Conservation (phyloP, 2,888 invertebrate genomes). For the Mimumesa dahlbomi region DNA sequence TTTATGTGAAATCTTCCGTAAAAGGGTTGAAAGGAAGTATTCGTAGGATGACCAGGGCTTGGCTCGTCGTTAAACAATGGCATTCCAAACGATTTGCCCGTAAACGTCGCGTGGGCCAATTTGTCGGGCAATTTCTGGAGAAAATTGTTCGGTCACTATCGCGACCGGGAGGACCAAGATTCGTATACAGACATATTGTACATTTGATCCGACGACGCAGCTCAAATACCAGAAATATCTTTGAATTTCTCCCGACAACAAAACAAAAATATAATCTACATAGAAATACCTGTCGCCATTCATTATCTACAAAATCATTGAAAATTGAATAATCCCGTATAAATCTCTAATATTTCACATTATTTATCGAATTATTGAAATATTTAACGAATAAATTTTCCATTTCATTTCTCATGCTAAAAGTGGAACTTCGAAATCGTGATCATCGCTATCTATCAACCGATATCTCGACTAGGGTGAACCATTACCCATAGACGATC, state of each 20-base stretch:
- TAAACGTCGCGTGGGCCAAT: conserved; percentile 75
- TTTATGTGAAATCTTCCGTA: conserved; percentile 65
- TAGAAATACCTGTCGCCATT: neutral
- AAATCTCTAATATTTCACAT: neutral
- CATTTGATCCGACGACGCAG: conserved; percentile 41
- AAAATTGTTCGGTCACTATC: conserved; percentile 77
- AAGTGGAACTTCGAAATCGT: conserved; percentile 32
- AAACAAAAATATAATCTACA: neutral
- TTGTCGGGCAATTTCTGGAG: conserved; percentile 79
- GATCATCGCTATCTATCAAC: conserved; percentile 40
- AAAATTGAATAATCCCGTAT: neutral
- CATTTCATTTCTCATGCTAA: neutral
- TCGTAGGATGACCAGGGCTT: conserved; percentile 74
- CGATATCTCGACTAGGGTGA: conserved; percentile 20
- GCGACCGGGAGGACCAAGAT: conserved; percentile 36
- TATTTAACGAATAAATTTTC: too few species aligned
- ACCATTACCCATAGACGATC: conserved; percentile 37
- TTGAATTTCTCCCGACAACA: conserved; percentile 1
- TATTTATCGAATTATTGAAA: too few species aligned
- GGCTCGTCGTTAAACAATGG: conserved; percentile 77
- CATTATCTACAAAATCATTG: neutral
- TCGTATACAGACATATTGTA: conserved; percentile 50
- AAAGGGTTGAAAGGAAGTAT: conserved; percentile 72
- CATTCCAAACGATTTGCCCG: conserved; percentile 78
- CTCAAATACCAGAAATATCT: too few species aligned